A percentile compares a stretch with the other conserved stretches of the same genome.
Conservation (phyloP, 92 coral and sea anemone genomes). For the Nematostella vectensis region DNA sequence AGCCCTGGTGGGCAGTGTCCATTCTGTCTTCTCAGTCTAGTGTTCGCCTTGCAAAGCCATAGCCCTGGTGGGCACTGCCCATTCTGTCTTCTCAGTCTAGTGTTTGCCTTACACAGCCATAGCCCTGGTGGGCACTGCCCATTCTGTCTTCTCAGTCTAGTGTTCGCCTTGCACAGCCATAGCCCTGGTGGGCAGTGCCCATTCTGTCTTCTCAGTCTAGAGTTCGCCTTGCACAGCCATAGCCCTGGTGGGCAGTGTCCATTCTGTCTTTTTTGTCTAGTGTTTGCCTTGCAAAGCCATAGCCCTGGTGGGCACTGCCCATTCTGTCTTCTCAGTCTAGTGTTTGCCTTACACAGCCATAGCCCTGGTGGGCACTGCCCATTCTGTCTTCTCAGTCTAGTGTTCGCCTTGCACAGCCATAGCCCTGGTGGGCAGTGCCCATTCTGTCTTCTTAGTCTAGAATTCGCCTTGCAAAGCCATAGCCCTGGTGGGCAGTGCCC, state of each 20-base stretch:
- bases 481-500: conserved; percentile 10
- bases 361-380: conserved; percentile 42
- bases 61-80: conserved; percentile 6
- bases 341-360: conserved; percentile 33
- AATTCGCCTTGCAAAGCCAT: background rate
- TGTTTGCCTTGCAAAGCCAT: background rate
- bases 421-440: conserved; percentile 51
- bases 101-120: conserved; percentile 2
- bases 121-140: conserved; percentile 4
- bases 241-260: conserved; percentile 5
- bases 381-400: conserved; percentile 10
- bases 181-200: conserved; percentile 9
- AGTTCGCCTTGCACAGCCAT: background rate
- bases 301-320: conserved; percentile 2
- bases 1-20: conserved; percentile 4
- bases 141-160: background rate
- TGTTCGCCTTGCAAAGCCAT: conserved; percentile 2
- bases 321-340: conserved; percentile 1
- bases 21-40: conserved; percentile 1
- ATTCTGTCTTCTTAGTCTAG: conserved; percentile 5
- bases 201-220: background rate
- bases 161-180: conserved; percentile 6
- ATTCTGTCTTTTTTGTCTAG: background rate
- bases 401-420: conserved; percentile 55
- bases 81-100: conserved; percentile 8